A percentile compares a stretch with the other conserved stretches of the same genome.
Evolutionary conservation across 2,113 vertebrate species (phyloP).

Genomic region (Serinus canaria): DNA sequence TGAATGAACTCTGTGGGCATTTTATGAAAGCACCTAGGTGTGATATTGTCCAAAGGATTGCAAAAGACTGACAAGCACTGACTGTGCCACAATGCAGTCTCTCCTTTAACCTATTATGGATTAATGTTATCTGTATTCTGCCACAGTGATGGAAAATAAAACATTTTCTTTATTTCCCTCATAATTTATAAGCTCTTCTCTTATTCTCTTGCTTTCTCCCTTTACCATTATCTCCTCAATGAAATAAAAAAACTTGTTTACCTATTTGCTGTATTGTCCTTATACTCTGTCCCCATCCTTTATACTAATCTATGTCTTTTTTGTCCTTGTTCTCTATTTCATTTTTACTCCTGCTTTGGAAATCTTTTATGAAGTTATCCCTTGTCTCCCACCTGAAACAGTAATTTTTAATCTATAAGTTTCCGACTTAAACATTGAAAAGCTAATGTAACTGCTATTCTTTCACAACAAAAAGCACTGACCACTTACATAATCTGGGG

Average conservation of each 20-base stretch:
- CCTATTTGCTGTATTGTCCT: not conserved
- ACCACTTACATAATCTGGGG: not conserved
- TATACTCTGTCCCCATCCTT: not conserved
- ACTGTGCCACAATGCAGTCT: not conserved
- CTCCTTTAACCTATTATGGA: not conserved
- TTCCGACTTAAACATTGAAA: not conserved
- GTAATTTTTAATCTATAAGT: not conserved
- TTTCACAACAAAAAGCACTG: not conserved
- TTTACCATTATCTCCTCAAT: not conserved
- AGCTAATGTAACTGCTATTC: not conserved
- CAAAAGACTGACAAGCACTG: not conserved
- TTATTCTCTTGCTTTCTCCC: not conserved
- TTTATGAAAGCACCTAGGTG: not conserved
- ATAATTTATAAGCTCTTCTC: not conserved
- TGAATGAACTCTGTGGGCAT: not conserved
- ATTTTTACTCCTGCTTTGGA: not conserved
- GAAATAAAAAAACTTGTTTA: not conserved
- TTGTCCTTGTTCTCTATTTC: not conserved
- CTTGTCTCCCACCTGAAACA: not conserved
- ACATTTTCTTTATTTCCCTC: not conserved
- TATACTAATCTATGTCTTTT: not conserved
- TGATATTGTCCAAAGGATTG: not conserved
- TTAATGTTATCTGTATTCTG: not conserved
- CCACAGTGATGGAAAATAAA: not conserved
- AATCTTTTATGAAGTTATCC: not conserved